phyloP scores from a whole-genome alignment of 1,140 invertebrate genomes.

The Brachionus sp. region DNA sequence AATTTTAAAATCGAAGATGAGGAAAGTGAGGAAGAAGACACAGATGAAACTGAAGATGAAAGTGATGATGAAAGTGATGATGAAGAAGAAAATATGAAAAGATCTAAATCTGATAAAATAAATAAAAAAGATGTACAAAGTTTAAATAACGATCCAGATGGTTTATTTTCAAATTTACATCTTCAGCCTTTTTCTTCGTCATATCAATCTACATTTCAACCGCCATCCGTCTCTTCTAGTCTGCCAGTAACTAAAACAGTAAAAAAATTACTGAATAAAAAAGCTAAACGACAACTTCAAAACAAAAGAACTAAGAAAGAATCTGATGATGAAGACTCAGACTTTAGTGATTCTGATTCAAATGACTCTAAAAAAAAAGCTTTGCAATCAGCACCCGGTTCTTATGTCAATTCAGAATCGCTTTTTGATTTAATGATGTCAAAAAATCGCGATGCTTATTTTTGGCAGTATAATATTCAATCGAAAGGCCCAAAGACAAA shows the following conservation, averaged over 20 bases:
- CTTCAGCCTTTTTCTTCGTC: background rate
- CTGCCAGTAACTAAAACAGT: slow-evolving; percentile 3
- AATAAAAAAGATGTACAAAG: background rate
- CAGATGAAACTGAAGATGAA: background rate
- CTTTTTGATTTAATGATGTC: slow-evolving; percentile 39
- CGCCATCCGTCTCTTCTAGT: background rate
- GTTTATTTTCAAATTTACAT: background rate
- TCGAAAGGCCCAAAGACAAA: slow-evolving; percentile 87
- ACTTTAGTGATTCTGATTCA: slow-evolving; percentile 22
- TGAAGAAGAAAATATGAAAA: background rate
- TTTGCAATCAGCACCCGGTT: background rate
- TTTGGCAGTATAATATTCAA: slow-evolving; percentile 98
- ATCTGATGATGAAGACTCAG: slow-evolving; percentile 11
- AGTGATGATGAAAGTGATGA: background rate
- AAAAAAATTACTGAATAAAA: background rate
- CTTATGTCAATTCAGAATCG: background rate
- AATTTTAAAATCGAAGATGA: slow-evolving; percentile 19
- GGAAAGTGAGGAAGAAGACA: background rate
- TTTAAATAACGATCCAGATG: background rate
- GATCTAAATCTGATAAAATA: background rate
- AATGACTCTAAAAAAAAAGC: slow-evolving; percentile 1
- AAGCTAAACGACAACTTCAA: background rate
- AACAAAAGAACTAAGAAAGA: background rate
- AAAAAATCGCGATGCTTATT: slow-evolving; percentile 63
- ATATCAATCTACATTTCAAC: background rate